Percentiles rank a stretch among this genome's conserved stretches.
Evolutionary conservation across 2,888 invertebrate genomes (phyloP).

Genomic region (Nymphalis c-album): DNA sequence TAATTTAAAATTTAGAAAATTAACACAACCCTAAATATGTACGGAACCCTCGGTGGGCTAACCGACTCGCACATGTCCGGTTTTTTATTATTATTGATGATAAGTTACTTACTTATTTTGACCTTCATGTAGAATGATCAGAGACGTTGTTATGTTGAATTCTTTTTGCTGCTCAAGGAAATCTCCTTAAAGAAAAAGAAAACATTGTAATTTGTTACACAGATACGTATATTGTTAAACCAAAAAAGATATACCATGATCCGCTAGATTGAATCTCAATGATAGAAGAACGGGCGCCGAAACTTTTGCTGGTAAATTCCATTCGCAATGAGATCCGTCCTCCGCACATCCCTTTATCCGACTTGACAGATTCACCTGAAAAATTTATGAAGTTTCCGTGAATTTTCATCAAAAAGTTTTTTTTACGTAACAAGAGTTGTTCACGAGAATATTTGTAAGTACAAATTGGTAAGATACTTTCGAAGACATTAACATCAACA

Average conservation of each 20-base stretch:
- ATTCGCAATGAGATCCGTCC: slow-evolving; percentile 40
- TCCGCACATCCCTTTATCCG: slow-evolving; percentile 51
- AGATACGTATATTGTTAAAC: slow-evolving; percentile 32
- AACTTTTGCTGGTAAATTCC: slow-evolving; percentile 56
- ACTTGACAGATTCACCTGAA: slow-evolving; percentile 53
- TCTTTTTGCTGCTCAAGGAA: slow-evolving; percentile 47
- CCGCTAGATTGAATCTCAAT: slow-evolving; percentile 52
- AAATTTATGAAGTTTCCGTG: slow-evolving; percentile 21
- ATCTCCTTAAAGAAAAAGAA: slow-evolving; percentile 48
- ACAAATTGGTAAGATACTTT: slow-evolving; percentile 2
- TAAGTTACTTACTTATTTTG: slow-evolving; percentile 47
- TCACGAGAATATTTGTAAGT: not conserved
- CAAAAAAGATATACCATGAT: slow-evolving; percentile 49
- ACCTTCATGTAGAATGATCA: slow-evolving; percentile 43
- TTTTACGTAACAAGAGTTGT: not conserved
- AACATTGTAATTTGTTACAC: no score
- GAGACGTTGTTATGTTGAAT: slow-evolving; percentile 51
- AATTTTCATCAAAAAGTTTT: not conserved
- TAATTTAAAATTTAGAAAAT: no score
- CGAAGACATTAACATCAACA: not conserved
- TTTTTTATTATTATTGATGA: slow-evolving; percentile 1
- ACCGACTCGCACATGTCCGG: no score
- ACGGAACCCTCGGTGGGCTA: no score
- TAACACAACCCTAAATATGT: no score
- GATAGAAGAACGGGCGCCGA: slow-evolving; percentile 54